Conservation (phyloP, 1,140 invertebrate genomes). For the Ladona fulva region DNA sequence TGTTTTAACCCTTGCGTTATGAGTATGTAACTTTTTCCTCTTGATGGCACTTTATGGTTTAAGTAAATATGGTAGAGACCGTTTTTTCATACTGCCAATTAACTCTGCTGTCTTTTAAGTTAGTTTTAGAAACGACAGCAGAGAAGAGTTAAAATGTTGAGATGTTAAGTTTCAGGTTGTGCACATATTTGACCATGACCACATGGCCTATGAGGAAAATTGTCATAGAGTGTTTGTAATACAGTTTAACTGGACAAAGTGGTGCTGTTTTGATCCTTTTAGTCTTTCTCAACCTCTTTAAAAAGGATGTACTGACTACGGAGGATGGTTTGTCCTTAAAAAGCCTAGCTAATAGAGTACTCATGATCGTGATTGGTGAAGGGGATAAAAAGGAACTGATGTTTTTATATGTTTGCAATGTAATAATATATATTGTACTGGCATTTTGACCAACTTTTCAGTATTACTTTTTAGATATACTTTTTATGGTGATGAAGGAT, state of each 20-base stretch:
- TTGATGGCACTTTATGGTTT: no score
- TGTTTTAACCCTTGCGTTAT: no score
- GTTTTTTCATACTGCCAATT: no score
- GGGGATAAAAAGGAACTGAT: background rate
- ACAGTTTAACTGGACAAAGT: background rate
- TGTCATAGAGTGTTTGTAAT: no score
- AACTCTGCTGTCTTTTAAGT: no score
- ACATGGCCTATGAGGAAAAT: no score
- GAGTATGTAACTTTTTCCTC: no score
- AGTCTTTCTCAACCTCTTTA: background rate
- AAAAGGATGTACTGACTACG: background rate
- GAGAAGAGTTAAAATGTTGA: no score
- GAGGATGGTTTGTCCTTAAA: background rate
- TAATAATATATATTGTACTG: background rate
- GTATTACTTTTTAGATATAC: constrained; percentile 10
- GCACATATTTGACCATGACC: no score
- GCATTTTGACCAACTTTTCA: constrained; percentile 4
- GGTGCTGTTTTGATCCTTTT: background rate
- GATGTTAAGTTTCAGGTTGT: no score
- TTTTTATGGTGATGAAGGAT: constrained; percentile 1
- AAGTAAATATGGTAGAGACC: no score
- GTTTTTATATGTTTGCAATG: background rate
- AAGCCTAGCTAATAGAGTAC: background rate
- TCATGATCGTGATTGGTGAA: background rate
- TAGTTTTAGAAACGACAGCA: no score